Percentiles rank a stretch among this genome's conserved stretches.
Evolutionary conservation across 2,888 invertebrate genomes (phyloP).

Genomic region (Dryomyza anilis): DNA sequence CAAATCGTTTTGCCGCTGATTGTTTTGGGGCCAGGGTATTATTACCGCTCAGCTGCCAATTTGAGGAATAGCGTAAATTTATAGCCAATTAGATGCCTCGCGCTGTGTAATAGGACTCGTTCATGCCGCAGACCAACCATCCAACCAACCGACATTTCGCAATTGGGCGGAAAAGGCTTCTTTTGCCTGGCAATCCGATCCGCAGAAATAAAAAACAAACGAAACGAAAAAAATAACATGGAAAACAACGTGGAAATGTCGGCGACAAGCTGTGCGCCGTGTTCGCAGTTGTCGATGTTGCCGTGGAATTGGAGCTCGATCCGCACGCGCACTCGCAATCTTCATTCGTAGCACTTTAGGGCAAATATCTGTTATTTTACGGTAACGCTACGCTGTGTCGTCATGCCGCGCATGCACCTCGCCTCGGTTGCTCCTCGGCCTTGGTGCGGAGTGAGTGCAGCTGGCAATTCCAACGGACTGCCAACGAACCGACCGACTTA

Average conservation of each 20-base stretch:
- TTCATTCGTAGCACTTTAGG: slow-evolving; percentile 19
- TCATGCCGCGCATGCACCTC: neutral
- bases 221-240: slow-evolving; percentile 4
- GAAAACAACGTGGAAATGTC: slow-evolving; percentile 9
- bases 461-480: slow-evolving; percentile 15
- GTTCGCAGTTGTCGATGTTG: slow-evolving; percentile 12
- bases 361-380: slow-evolving; percentile 26
- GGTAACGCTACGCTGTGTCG: slow-evolving; percentile 2
- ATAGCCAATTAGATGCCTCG: slow-evolving; percentile 18
- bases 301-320: slow-evolving; percentile 24
- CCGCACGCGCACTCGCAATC: slow-evolving; percentile 31
- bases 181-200: neutral
- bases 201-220: too few species aligned
- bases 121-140: neutral
- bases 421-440: neutral
- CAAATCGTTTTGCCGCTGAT: too few species aligned
- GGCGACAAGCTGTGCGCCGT: neutral
- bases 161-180: neutral
- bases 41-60: neutral
- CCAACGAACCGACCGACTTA: slow-evolving; percentile 14
- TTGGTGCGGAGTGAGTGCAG: too few species aligned
- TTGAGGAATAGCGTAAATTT: neutral
- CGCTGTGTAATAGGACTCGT: neutral
- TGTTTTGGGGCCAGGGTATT: too few species aligned
- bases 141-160: neutral